A percentile compares a stretch with the other conserved stretches of the same genome.
These are phyloP conservation scores for Platalea minor DNA, from an alignment of 2,797 vertebrate genomes.

Conservation along the genomic window DNA sequence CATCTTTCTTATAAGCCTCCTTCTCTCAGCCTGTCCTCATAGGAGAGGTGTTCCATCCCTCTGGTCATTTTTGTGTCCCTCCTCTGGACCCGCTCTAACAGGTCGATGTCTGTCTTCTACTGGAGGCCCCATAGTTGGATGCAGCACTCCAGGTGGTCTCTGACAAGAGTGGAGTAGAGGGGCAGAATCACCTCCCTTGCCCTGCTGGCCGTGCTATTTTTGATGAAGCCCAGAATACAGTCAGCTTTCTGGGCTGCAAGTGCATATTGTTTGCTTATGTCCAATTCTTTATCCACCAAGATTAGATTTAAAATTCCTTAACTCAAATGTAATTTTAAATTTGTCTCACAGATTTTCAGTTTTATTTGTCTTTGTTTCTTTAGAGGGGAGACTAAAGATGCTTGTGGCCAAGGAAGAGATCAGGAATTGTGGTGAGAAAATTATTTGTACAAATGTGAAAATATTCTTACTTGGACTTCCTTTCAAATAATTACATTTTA, in stretches of 20 bases:
- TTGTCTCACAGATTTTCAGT: neutral
- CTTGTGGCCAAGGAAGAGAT: neutral
- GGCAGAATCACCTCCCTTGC: rapidly evolving
- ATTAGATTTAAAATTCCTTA: neutral
- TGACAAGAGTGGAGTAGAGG: neutral
- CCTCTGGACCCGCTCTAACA: neutral
- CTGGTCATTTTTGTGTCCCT: neutral
- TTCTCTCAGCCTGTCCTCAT: neutral
- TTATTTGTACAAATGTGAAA: neutral
- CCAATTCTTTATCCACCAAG: neutral
- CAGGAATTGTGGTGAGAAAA: neutral
- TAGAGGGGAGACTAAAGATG: neutral
- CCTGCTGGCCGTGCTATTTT: neutral
- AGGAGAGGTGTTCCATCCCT: neutral
- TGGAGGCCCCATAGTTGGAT: neutral
- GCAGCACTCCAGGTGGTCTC: neutral
- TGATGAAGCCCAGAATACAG: neutral
- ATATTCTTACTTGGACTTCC: neutral
- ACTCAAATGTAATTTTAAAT: neutral
- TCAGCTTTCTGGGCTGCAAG: neutral
- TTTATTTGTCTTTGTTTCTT: neutral
- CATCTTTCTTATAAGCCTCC: neutral
- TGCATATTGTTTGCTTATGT: neutral
- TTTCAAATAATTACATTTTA: neutral
- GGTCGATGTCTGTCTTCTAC: neutral